A percentile compares a stretch with the other conserved stretches of the same genome.
These are phyloP conservation scores for Penaeus indicus DNA, from an alignment of 1,140 invertebrate genomes.

Conservation along the genomic window DNA sequence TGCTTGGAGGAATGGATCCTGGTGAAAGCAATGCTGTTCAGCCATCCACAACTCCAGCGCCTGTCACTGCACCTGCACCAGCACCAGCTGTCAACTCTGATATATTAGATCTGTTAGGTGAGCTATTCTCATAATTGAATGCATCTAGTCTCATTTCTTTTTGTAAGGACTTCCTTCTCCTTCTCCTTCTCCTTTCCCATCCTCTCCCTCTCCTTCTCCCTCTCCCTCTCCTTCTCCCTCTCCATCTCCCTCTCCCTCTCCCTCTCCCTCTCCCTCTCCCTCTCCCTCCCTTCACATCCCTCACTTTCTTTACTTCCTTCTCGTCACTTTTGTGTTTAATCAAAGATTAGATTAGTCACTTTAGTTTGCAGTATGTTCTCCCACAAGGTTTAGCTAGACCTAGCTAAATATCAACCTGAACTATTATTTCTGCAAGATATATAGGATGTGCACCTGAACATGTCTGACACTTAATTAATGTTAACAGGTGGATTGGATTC, in stretches of 20 bases:
- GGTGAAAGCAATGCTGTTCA: slow-evolving; percentile 58
- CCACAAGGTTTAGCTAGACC: no score
- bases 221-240: not conserved
- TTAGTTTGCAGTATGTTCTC: no score
- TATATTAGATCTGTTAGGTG: slow-evolving; percentile 88
- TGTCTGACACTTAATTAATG: not conserved
- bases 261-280: no score
- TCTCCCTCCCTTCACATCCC: no score
- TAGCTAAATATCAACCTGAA: no score
- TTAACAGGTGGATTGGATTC: slow-evolving; percentile 38
- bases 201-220: not conserved
- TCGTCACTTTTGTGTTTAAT: no score
- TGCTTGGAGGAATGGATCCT: slow-evolving; percentile 77
- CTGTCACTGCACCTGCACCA: slow-evolving; percentile 67
- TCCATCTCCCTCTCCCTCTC: not conserved
- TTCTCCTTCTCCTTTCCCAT: not conserved
- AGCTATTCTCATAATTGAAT: slow-evolving; percentile 61
- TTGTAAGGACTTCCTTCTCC: not conserved
- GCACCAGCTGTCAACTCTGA: slow-evolving; percentile 80
- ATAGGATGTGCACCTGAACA: not conserved
- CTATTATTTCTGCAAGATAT: no score
- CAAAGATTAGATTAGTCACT: no score
- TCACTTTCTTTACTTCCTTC: no score
- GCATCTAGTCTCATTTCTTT: no score
- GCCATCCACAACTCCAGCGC: not conserved